Evolutionary conservation across 2,888 invertebrate genomes (phyloP), one percentile per base, ranked within the genome.

Genomic region (Emesis castigata): DNA sequence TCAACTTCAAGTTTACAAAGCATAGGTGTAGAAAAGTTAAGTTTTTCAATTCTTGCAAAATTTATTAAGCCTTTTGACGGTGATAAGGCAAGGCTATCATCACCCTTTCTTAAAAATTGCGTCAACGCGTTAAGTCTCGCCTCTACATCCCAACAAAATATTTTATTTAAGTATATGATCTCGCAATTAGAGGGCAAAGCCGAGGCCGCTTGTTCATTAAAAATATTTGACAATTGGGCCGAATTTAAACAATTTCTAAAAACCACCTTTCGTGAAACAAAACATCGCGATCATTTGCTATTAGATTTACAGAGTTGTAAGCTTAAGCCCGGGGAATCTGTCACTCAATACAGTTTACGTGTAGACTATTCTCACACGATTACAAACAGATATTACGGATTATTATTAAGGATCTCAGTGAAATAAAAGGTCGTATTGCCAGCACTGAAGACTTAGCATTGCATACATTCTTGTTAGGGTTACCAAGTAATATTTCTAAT

Each of bases 401-500:
- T 56, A n/a, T 3, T 0, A 18, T 2, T 9, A 1, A 8, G 18
- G 18, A 56, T 3, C 1, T 1, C 3, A 56, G 7, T 9, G 56
- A 56, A 11, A 7, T 56, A 20, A 56, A 56, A 56, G 56, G 56
- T 9, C 56, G 56, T 3, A 56, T 56, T 4, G 56, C 56, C 11
- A 66, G 66, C 6, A 66, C 66, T 4, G 66, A 68, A 29, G 53
- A 53, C 44, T 8, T 68, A n/a, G 68, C 68, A 2, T n/a, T 69
- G 3, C 29, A 69, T 11, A 53, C 48, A 26, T 69, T 53, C 56
- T 69, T 69, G 9, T 29, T 56, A 29, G 69, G 69, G 26, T 9
- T 53, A 18, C 69, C 69, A 9, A 16, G 53, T 26, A 16, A 69
- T n/a, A 69, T 69, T 1, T 69, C 56, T n/a, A 69, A 22, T 16